These are phyloP conservation scores for Panzeria rudis DNA, from an alignment of 2,888 invertebrate genomes.

Conservation along the genomic window DNA sequence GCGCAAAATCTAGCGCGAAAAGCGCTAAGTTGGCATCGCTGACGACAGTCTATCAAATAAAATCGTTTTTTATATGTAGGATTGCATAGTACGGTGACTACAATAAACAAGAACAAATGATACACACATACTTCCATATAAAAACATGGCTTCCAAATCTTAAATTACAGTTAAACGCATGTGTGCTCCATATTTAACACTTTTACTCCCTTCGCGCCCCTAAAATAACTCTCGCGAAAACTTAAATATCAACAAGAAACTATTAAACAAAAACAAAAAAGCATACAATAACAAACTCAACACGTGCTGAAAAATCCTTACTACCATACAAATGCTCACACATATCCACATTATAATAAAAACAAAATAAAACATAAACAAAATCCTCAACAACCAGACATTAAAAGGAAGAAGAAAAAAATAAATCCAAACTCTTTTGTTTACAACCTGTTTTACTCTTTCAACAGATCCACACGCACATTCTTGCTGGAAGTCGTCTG, in stretches of 20 bases:
- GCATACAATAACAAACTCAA: conserved; percentile 46
- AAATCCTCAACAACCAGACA: conserved; percentile 6
- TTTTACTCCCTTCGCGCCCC: conserved; percentile 66
- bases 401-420: not conserved
- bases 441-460: conserved; percentile 44
- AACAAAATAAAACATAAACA: conserved; percentile 39
- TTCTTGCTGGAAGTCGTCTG: not conserved
- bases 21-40: not conserved
- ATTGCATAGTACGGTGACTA: too few relatives aligned
- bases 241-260: not conserved
- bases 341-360: not conserved
- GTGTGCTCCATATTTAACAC: conserved; percentile 72
- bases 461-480: conserved; percentile 76
- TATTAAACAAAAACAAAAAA: conserved; percentile 21
- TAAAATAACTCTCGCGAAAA: not conserved
- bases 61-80: not conserved
- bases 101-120: not conserved
- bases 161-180: conserved; percentile 36
- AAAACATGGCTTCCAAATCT: conserved; percentile 73
- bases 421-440: not conserved
- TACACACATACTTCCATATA: not conserved
- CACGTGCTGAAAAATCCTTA: conserved; percentile 61
- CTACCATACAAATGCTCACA: conserved; percentile 4
- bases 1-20: too few relatives aligned
- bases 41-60: not conserved